Evolutionary conservation across 2,113 vertebrate genomes (phyloP).

Genomic region (Pachypanchax playfairii): DNA sequence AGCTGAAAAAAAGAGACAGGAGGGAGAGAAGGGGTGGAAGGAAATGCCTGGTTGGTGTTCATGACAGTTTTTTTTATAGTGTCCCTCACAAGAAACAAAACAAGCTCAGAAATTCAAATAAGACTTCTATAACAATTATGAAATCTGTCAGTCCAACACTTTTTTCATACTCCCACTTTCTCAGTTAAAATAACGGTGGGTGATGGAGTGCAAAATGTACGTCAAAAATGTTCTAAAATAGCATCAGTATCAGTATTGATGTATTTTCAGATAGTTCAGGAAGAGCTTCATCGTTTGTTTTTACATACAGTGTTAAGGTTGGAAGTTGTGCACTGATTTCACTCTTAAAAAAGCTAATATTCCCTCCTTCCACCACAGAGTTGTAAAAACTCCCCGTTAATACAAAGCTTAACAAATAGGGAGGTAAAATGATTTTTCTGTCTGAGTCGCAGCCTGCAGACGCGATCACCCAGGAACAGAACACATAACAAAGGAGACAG

Average conservation of each 20-base stretch:
- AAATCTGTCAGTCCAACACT: slow-evolving; percentile 70
- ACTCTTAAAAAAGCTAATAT: slow-evolving; percentile 26
- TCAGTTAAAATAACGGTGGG: slow-evolving; percentile 61
- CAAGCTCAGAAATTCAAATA: slow-evolving; percentile 73
- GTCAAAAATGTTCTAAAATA: slow-evolving; percentile 63
- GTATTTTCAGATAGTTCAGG: slow-evolving; percentile 25
- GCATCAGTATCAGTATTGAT: slow-evolving; percentile 40
- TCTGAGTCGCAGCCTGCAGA: slow-evolving; percentile 61
- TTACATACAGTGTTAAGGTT: slow-evolving; percentile 5
- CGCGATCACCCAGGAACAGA: slow-evolving; percentile 66
- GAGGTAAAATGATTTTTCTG: slow-evolving; percentile 69
- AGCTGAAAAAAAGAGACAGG: slow-evolving; percentile 37
- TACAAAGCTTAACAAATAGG: slow-evolving; percentile 64
- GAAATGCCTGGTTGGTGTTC: slow-evolving; percentile 64
- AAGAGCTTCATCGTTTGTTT: slow-evolving; percentile 14
- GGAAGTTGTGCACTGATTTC: slow-evolving; percentile 2
- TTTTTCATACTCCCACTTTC: slow-evolving; percentile 61
- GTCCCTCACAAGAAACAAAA: slow-evolving; percentile 61
- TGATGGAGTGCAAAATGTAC: slow-evolving; percentile 58
- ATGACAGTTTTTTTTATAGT: slow-evolving; percentile 74
- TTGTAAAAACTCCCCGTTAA: slow-evolving; percentile 40
- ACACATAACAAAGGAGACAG: slow-evolving; percentile 66
- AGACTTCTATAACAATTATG: slow-evolving; percentile 74
- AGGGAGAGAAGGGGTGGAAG: slow-evolving; percentile 8
- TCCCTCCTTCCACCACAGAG: slow-evolving; percentile 12